Evolutionary conservation across 1,140 invertebrate genomes (phyloP), one percentile per base, ranked within the genome.

Genomic region (Amphibalanus amphitrite): DNA sequence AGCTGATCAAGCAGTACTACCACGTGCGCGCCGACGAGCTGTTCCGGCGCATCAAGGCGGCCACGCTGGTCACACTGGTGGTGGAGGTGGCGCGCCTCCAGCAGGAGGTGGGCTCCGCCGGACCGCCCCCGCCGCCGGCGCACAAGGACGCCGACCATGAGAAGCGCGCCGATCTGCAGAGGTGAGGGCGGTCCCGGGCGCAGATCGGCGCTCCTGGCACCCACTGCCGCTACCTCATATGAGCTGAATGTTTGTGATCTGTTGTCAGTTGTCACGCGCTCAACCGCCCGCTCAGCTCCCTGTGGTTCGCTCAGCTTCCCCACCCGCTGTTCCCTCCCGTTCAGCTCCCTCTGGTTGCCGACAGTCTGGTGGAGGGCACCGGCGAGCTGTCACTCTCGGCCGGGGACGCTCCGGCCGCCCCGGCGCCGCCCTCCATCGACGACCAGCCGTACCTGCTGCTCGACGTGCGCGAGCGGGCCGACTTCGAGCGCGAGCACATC

Each of bases 1-100:
- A 67, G n/a, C 10, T 26, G n/a, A 90, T 87, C 76, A 89, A 88
- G 76, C 80, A 92, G 28, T 67, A 67, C 28, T 72, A 72, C 28
- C 72, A 73, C 73, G 75, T 77, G 28, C 70, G 75, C 20, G 71
- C 74, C 29, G 81, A 83, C 80, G 83, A 84, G 77, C 78, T 84
- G 20, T 84, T 84, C 75, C 81, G 81, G 72, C 74, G 83, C 65
- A 83, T 84, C 77, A 83, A 83, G 76, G 73, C 82, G 29, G 77
- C 81, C 20, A 81, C 81, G 67, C 81, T 84, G 77, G 79, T 84
- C 28, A 81, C 82, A 71, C 72, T 84, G 76, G 75, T 77, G 69
- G 69, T 73, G 70, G 73, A 75, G 17, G 59, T 70, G 68, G 71
- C 64, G 29, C 59, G 72, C 15, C 71, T 72, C 64, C 38, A 71